Base-by-base conservation (phyloP, 2,888 invertebrate genomes). In the Sarcophaga carnaria region DNA sequence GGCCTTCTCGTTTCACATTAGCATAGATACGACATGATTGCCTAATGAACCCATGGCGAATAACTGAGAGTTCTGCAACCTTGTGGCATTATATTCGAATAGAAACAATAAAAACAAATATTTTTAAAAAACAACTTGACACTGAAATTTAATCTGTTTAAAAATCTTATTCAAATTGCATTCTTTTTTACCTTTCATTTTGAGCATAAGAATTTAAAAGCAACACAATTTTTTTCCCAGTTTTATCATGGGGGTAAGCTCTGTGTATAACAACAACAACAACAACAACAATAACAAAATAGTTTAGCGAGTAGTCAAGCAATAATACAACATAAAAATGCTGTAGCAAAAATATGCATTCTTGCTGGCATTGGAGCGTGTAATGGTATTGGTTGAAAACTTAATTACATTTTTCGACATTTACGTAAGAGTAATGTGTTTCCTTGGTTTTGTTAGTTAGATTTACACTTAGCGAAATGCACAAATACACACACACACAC, bases 401-500 rank as follows among this genome's bases (percentile, higher is more conserved):
- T 88, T 88, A 88, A 88, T 88, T 88, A 86, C 86, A 88, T 88
- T 88, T 87, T 87, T 88, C 88, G 83, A 87, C 87, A 85, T 86
- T 87, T 85, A 70, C 83, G 77, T 85, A 84, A 86, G 86, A 86
- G 86, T 88, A 86, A 88, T 88, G 88, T 82, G 76, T 82, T 82
- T 87, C 87, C 87, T 87, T 87, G 87, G 84, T 87, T 87, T 87
- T 84, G 81, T 84, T 87, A 84, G 87, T 87, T 84, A 84, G 84
- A 84, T 82, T 87, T 87, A 84, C 81, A 84, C 84, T 79, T 81
- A 76, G 59, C 79, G 12, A 79, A 63, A 81, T 75, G 17, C 63
- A 78, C 5, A 4, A n/a, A 76, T 66, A 72, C 47, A 27, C 2
- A 49, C 8, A 49, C 8, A 54, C 70, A 79, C 72, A 72, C 27